phyloP scores from a whole-genome alignment of 2,797 vertebrate species.

The Mallotus villosus region DNA sequence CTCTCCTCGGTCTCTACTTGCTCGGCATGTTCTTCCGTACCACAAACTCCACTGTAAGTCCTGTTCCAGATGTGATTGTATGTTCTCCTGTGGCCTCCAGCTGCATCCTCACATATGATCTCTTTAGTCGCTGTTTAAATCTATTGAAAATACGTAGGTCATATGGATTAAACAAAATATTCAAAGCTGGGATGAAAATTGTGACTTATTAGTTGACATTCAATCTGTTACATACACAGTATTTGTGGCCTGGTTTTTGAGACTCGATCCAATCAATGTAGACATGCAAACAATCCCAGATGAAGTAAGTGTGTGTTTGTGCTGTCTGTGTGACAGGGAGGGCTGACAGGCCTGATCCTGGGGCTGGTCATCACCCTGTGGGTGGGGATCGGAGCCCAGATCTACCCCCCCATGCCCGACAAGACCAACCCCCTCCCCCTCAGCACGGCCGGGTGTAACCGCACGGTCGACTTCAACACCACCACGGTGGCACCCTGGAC shows the following conservation, averaged over 20 bases:
- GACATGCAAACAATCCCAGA: too few species aligned
- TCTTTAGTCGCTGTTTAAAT: too few species aligned
- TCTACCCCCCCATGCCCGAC: constrained; percentile 78
- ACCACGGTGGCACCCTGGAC: constrained; percentile 65
- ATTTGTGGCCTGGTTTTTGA: too few species aligned
- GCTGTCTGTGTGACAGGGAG: constrained; percentile 73
- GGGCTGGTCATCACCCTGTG: constrained; percentile 84
- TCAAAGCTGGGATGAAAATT: too few species aligned
- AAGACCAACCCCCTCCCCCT: constrained; percentile 78
- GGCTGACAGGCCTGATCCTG: constrained; percentile 77
- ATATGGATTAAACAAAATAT: too few species aligned
- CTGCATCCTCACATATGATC: too few species aligned
- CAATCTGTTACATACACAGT: too few species aligned
- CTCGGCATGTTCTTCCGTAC: constrained; percentile 82
- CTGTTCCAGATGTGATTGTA: too few species aligned
- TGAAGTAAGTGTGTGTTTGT: constrained; percentile 15
- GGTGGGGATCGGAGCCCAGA: constrained; percentile 87
- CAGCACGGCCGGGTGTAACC: constrained; percentile 70
- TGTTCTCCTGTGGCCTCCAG: too few species aligned
- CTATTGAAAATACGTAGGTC: neutral
- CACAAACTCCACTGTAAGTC: too few species aligned
- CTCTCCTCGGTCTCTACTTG: constrained; percentile 81
- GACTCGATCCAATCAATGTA: too few species aligned
- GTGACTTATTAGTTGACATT: too few species aligned
- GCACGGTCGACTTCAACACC: constrained; percentile 30